These are phyloP conservation scores for Ecliptopera silaceata DNA, from an alignment of 2,888 invertebrate genomes.

Conservation along the genomic window DNA sequence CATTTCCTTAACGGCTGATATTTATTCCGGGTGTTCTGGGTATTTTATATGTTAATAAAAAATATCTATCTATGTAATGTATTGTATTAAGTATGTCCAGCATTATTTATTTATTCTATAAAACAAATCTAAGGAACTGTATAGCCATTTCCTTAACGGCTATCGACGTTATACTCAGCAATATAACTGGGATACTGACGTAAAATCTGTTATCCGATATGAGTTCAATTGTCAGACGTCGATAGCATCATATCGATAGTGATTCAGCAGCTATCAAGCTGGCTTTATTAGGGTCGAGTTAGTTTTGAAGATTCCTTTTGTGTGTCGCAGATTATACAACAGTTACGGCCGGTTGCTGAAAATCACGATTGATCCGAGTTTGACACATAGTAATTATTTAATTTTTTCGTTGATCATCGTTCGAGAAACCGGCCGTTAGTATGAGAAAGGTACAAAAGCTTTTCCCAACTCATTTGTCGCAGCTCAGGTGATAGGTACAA, in stretches of 20 bases:
- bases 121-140: neutral
- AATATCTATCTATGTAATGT: too few relatives aligned
- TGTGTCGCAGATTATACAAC: conserved; percentile 23
- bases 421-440: too few relatives aligned
- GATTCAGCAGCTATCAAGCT: conserved; percentile 39
- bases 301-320: conserved; percentile 49
- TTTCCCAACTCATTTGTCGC: conserved; percentile 51
- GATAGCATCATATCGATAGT: conserved; percentile 38
- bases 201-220: conserved; percentile 29
- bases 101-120: too few relatives aligned
- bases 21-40: too few relatives aligned
- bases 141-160: neutral
- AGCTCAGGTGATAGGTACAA: conserved; percentile 50
- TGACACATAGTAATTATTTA: too few relatives aligned
- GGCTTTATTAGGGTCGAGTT: conserved; percentile 50
- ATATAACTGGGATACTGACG: conserved; percentile 23
- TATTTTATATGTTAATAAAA: too few relatives aligned
- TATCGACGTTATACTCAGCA: conserved; percentile 19
- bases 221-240: conserved; percentile 29
- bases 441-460: conserved; percentile 29
- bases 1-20: neutral
- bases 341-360: too few relatives aligned
- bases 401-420: too few relatives aligned
- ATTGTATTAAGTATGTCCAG: too few relatives aligned
- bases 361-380: too few relatives aligned